Base-by-base conservation (phyloP, 2,888 invertebrate genomes). In the Byasa hedistus region DNA sequence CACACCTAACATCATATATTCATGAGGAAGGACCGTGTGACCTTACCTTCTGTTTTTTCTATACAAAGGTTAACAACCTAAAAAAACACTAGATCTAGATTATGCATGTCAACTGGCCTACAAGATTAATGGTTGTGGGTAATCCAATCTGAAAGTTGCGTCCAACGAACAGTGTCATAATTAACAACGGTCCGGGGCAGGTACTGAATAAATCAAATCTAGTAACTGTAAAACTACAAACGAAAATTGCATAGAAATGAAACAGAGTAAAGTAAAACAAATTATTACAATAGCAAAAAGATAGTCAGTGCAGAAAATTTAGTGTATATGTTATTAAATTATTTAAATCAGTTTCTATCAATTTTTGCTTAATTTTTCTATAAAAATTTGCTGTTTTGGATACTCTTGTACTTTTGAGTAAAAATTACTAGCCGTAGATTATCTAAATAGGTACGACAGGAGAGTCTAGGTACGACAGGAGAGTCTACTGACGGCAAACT, bases 121-220 rank as follows among this genome's bases (percentile, higher is more conserved):
- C 32, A 63, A 64, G 70, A 77, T 76, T 59, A 64, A 81, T 80
- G 79, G 79, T 70, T 3, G 80, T 78, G 77, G 75, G 80, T 84
- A 83, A 86, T 86, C 84, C 83, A 87, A 87, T 87, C 83, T 86
- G 81, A 83, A 86, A 86, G 83, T 86, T 77, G 68, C 68, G 79
- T 80, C 76, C 76, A 71, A 32, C 69, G 68, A 70, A 68, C 72
- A 72, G 69, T 77, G 78, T 83, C 81, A 82, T 87, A 87, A 87
- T 89, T 87, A 89, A 87, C 87, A 78, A 76, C 74, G 79, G 76
- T 71, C 68, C 74, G 82, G 79, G 79, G 79, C 82, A 76, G 66
- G 72, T 72, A 77, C 81, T 88, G 87, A 89, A 89, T 89, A 84
- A 85, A 76, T 85, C 78, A 87, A 75, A 67, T 73, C 71, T 67